Evolutionary conservation across 2,797 vertebrate species (phyloP), one percentile per base, ranked within the genome.

Genomic region (Anguilla obscura): DNA sequence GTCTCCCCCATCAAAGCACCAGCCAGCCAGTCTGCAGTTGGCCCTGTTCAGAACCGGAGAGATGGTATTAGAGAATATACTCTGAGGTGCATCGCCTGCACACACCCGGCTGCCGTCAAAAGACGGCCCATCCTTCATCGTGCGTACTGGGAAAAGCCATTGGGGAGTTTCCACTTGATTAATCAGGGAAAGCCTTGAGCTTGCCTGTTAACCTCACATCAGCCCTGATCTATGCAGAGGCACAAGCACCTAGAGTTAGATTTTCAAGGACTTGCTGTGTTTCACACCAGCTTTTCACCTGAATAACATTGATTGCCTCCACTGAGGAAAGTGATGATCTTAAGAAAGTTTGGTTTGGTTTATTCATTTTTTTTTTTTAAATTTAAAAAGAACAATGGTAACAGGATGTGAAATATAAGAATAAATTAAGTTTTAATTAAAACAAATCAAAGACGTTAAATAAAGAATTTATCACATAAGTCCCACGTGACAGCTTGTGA

Each of bases 41-140:
- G 83, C 84, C 84, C 84, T 45, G 84, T 40, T 88, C 84, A 50
- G 66, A 50, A 50, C 36, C 50, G 45, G n/a, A 69, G 69, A 60
- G 87, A 79, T 48, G 60, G 54, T 69, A 88, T 88, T 88, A 85
- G 74, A 85, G 60, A 69, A 63, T 36, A 30, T 66, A 74, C 45
- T 74, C 85, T 14, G 63, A 66, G 56, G 66, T n/a, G 21, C 36
- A 45, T 79, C 84, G 45, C 80, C 52, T 14, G 33, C 1, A 69
- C 52, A 60, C 54, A 45, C 87, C 40, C 54, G 10, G 69, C n/a
- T 54, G 71, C 45, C 74, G 76, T 86, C 88, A 84, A 36, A 74
- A 83, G 86, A 56, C 85, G 36, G 86, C 88, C 89, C 88, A 89
- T 91, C 85, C 79, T 52, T 91, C 90, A 89, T 89, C 87, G 86